Evolutionary conservation across 2,888 invertebrate species (phyloP).

Genomic region (Chrysina gloriosa): DNA sequence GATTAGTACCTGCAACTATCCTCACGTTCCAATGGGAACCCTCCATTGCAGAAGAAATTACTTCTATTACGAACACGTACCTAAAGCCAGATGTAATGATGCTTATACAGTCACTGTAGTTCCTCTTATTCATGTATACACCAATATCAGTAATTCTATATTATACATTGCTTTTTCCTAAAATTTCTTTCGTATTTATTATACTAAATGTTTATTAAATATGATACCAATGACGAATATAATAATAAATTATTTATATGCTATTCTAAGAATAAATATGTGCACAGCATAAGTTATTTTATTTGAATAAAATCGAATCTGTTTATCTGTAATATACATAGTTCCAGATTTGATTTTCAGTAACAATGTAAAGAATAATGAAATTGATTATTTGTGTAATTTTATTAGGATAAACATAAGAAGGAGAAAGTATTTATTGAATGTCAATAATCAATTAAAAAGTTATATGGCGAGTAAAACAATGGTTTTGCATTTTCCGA

Average conservation of each 20-base stretch:
- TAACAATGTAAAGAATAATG: no score
- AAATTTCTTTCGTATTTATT: slow-evolving; percentile 15
- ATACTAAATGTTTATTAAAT: not conserved
- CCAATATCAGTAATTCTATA: not conserved
- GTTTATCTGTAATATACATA: no score
- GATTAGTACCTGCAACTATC: slow-evolving; percentile 85
- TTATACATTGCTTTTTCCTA: slow-evolving; percentile 15
- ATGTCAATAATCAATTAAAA: no score
- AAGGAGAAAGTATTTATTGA: no score
- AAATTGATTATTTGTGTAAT: no score
- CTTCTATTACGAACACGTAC: slow-evolving; percentile 70
- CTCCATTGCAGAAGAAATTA: slow-evolving; percentile 67
- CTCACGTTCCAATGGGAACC: slow-evolving; percentile 80
- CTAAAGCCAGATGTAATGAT: slow-evolving; percentile 84
- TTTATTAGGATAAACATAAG: no score
- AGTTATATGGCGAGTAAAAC: no score
- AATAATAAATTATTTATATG: slow-evolving; percentile 4
- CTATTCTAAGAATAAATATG: slow-evolving; percentile 17
- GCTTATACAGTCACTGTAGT: slow-evolving; percentile 71
- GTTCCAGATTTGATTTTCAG: no score
- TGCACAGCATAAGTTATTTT: not conserved
- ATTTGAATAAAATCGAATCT: no score
- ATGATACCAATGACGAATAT: not conserved
- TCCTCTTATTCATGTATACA: slow-evolving; percentile 9
- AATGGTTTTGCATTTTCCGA: no score